phyloP scores from a whole-genome alignment of 2,888 invertebrate species.

The Antheraea yamamai region DNA sequence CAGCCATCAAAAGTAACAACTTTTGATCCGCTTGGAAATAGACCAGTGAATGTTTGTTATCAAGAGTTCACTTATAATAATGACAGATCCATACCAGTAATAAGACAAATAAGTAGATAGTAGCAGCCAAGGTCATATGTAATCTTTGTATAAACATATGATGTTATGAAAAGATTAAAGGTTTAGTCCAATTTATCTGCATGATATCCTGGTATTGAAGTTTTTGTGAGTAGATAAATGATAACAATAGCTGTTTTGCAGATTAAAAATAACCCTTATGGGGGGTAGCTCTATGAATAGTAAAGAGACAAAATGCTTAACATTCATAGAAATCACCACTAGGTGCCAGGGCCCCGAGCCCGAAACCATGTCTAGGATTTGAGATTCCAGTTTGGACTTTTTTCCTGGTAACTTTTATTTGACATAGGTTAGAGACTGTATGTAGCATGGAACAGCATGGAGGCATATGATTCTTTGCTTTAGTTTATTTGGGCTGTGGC shows the following conservation, averaged over 20 bases:
- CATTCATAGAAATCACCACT: no score
- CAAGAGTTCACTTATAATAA: background rate
- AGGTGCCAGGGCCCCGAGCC: no score
- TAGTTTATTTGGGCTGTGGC: no score
- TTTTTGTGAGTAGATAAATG: conserved; percentile 5
- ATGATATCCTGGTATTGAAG: conserved; percentile 5
- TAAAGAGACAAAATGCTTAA: background rate
- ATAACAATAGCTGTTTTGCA: conserved; percentile 20
- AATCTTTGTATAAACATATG: background rate
- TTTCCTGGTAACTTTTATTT: no score
- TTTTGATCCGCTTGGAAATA: no score
- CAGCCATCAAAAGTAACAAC: no score
- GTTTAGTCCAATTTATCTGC: conserved; percentile 10
- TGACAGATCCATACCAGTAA: background rate
- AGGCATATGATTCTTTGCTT: no score
- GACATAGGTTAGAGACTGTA: no score
- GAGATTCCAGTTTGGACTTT: no score
- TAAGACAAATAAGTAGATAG: background rate
- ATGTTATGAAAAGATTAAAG: conserved; percentile 1
- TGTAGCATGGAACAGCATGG: no score
- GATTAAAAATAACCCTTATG: conserved; percentile 21
- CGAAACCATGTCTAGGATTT: no score
- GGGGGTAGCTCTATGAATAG: background rate
- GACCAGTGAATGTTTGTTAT: no score
- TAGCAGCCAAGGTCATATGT: background rate